Conservation (phyloP, 2,113 vertebrate species). For the Macrotus californicus region DNA sequence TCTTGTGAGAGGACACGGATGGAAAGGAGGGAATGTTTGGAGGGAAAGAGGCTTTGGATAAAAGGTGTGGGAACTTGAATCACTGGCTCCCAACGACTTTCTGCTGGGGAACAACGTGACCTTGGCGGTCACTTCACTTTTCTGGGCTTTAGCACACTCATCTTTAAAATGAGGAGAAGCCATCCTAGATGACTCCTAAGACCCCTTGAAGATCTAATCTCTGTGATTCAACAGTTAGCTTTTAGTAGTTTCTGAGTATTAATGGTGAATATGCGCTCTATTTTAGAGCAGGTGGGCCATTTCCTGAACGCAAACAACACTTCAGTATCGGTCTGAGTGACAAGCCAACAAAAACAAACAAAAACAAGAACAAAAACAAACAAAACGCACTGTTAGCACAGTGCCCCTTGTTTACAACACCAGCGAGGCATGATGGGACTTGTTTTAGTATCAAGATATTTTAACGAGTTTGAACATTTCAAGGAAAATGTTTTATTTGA, state of each 20-base stretch:
- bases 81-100: neutral
- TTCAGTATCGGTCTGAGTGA: neutral
- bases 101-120: neutral
- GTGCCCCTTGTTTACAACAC: neutral
- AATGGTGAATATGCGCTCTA: neutral
- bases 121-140: neutral
- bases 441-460: neutral
- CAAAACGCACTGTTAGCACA: neutral
- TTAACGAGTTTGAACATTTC: constrained; percentile 5
- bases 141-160: neutral
- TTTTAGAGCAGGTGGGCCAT: neutral
- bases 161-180: neutral
- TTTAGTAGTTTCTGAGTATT: neutral
- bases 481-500: neutral
- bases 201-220: neutral
- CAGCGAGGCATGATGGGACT: neutral
- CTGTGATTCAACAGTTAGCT: neutral
- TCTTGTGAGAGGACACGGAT: neutral
- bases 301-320: neutral
- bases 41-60: neutral
- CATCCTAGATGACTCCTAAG: neutral
- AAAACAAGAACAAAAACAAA: neutral
- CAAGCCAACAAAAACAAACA: neutral
- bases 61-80: neutral
- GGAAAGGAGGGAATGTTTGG: neutral